Evolutionary conservation across 2,113 vertebrate genomes (phyloP).

Genomic region (Lynx canadensis): DNA sequence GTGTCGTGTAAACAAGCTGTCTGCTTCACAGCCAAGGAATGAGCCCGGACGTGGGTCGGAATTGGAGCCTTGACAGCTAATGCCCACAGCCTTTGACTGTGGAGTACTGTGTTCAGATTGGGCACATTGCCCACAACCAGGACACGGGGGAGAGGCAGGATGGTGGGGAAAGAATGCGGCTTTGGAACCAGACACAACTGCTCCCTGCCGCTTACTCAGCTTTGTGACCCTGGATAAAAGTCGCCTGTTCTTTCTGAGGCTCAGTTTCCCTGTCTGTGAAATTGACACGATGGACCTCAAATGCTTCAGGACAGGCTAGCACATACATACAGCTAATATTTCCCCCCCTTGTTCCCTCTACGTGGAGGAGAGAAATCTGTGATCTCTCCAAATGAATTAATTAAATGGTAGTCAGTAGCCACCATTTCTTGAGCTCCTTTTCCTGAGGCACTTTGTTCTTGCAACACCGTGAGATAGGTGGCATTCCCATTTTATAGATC

Average conservation of each 20-base stretch:
- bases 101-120: not conserved
- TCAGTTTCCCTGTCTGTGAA: slow-evolving; percentile 18
- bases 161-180: not conserved
- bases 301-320: not conserved
- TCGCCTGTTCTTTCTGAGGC: not conserved
- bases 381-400: not conserved
- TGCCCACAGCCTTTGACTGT: not conserved
- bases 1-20: slow-evolving; percentile 9
- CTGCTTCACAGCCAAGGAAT: not conserved
- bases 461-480: not conserved
- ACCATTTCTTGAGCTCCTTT: not conserved
- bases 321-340: not conserved
- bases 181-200: not conserved
- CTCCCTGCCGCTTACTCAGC: not conserved
- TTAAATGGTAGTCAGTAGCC: not conserved
- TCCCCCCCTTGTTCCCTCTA: not conserved
- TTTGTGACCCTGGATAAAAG: not conserved
- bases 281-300: not conserved
- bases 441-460: not conserved
- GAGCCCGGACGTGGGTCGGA: not conserved
- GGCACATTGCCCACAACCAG: not conserved
- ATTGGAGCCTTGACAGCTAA: not conserved
- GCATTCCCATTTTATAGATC: not conserved
- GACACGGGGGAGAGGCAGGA: not conserved
- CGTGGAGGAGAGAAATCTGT: not conserved